Base-by-base conservation (phyloP, 2,113 vertebrate species). In the Panthera leo region DNA sequence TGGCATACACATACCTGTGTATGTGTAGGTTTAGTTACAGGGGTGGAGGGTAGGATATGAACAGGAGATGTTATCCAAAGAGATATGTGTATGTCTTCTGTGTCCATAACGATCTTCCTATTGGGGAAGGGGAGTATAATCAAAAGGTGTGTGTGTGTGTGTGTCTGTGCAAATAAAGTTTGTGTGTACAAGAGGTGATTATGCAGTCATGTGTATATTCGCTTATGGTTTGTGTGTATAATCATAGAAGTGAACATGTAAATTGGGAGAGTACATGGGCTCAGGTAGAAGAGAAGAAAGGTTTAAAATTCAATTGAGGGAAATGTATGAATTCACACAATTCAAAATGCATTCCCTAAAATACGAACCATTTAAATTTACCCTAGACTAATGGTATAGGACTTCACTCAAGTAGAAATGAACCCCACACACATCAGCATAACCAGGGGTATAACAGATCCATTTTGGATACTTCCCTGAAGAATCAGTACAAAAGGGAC, bases 371-470 rank as follows among this genome's bases (percentile, higher is more conserved):
- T 51, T 94, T 85, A 78, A 21, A 73, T 89, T 84, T 61, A 78
- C 21, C 14, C 27, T 70, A 76, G 67, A 73, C 2, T 45, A 78
- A 36, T 39, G 11, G 25, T 76, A 27, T 34, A 75, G 55, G 31
- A 84, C 23, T 95, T 96, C 51, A 58, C 36, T 91, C 68, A 87
- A 80, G 25, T 55, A 51, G 36, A 96, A 75, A 75, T 71, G 31
- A 13, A 13, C 27, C 61, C 58, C 29, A 91, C 29, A 51, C 12
- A 19, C 14, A 27, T 75, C 25, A 96, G 68, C 80, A 86, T 25
- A 88, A 36, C 18, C 2, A 21, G 13, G 36, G 67, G 4, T 71
- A 29, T 79, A 36, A 48, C 45, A 31, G 11, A 61, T 65, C n/a
- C 31, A 10, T 75, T 75, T 89, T 86, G 73, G 39, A 55, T 11